phyloP scores from a whole-genome alignment of 2,113 vertebrate species.

The Bubalus kerabau region DNA sequence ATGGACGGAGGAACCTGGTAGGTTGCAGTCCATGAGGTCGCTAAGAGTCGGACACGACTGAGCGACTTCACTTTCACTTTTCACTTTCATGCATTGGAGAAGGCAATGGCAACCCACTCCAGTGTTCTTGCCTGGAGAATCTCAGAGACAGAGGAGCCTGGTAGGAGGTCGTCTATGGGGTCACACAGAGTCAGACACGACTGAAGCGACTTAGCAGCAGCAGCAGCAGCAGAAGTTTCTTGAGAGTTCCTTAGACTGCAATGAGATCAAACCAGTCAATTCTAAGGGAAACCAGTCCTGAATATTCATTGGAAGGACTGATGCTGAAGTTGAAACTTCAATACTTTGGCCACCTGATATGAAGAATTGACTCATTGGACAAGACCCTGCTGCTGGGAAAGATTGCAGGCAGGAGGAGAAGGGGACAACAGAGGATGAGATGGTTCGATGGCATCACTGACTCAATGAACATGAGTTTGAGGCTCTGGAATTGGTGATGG shows the following conservation, averaged over 20 bases:
- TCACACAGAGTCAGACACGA: too few relatives aligned
- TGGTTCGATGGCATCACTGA: not conserved
- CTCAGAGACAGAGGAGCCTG: too few relatives aligned
- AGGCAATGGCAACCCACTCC: too few relatives aligned
- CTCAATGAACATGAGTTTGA: not conserved
- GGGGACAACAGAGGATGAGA: not conserved
- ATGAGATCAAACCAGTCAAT: not conserved
- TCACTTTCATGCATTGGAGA: too few relatives aligned
- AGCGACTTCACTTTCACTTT: too few relatives aligned
- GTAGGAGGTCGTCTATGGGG: too few relatives aligned
- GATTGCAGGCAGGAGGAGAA: not conserved
- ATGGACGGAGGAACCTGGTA: too few relatives aligned
- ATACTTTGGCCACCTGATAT: not conserved
- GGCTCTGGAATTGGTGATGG: not conserved
- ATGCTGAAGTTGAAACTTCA: not conserved
- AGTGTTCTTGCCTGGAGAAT: too few relatives aligned
- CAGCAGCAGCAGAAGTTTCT: not conserved
- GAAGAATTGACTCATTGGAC: not conserved
- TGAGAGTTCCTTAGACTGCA: not conserved
- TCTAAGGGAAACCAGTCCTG: not conserved
- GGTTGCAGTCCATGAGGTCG: too few relatives aligned
- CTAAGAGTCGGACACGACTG: too few relatives aligned
- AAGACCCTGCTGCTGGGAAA: not conserved
- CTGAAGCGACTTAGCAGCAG: too few relatives aligned
- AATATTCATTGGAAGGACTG: not conserved